Conservation (phyloP, 2,797 vertebrate species). For the Amazona ochrocephala region DNA sequence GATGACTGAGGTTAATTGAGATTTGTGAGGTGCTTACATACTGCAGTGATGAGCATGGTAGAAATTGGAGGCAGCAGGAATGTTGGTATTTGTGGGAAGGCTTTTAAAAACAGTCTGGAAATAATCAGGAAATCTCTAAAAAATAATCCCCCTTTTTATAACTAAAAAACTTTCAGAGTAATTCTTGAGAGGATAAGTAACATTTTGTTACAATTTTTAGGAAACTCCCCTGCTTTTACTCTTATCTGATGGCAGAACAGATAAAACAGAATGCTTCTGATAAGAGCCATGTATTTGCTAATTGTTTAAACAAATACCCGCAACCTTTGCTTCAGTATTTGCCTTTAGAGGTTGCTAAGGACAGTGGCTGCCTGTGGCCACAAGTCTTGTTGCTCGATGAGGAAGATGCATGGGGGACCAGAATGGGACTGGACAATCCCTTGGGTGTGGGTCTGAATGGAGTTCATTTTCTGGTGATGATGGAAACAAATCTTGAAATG, state of each 20-base stretch:
- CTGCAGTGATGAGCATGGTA: not conserved
- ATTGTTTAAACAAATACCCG: not conserved
- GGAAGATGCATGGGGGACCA: not conserved
- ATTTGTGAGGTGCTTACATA: conserved; percentile 33
- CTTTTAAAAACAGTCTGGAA: not conserved
- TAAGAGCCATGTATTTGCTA: not conserved
- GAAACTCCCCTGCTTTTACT: not conserved
- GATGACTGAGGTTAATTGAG: conserved; percentile 50
- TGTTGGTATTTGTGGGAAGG: not conserved
- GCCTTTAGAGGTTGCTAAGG: not conserved
- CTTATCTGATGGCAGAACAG: conserved; percentile 27
- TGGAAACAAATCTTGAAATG: not conserved
- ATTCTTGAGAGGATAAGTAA: rapidly evolving
- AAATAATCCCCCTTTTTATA: not conserved
- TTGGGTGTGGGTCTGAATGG: rapidly evolving
- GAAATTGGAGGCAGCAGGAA: not conserved
- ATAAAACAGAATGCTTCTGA: conserved; percentile 1
- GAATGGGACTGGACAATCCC: not conserved
- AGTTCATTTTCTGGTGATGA: not conserved
- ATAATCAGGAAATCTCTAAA: not conserved
- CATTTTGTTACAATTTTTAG: not conserved
- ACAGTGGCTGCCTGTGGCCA: not conserved
- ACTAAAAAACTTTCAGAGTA: not conserved
- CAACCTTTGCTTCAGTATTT: conserved; percentile 28
- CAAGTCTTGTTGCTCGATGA: not conserved